phyloP scores from a whole-genome alignment of 2,113 vertebrate species.

The Microtus ochrogaster region DNA sequence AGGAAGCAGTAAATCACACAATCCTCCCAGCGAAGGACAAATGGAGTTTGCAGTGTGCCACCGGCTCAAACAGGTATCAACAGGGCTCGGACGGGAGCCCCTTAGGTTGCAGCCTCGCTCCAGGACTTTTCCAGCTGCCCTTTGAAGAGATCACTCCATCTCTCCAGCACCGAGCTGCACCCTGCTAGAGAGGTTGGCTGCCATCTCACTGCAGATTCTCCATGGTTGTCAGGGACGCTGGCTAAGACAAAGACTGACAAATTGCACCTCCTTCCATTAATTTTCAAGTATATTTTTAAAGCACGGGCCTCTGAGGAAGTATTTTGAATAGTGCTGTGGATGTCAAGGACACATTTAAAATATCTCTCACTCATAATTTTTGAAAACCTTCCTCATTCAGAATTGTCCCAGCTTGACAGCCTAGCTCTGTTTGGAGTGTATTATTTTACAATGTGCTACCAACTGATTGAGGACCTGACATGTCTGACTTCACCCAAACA shows the following conservation, averaged over 20 bases:
- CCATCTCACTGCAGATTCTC: neutral
- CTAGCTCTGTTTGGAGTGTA: slow-evolving; percentile 78
- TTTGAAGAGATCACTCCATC: slow-evolving; percentile 47
- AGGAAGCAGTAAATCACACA: slow-evolving; percentile 70
- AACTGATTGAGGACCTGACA: slow-evolving; percentile 83
- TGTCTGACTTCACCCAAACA: slow-evolving; percentile 82
- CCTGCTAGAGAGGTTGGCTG: neutral
- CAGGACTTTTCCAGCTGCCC: slow-evolving; percentile 8
- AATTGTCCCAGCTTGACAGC: slow-evolving; percentile 82
- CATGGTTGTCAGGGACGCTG: neutral
- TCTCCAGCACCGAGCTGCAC: neutral
- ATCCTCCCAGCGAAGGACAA: slow-evolving; percentile 68
- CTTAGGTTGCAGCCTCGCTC: slow-evolving; percentile 26
- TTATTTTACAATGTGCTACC: slow-evolving; percentile 81
- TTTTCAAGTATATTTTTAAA: slow-evolving; percentile 82
- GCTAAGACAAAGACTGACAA: slow-evolving; percentile 80
- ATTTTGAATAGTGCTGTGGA: slow-evolving; percentile 78
- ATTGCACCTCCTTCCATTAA: slow-evolving; percentile 78
- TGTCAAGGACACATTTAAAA: slow-evolving; percentile 83
- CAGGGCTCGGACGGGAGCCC: slow-evolving; percentile 43
- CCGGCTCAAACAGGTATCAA: slow-evolving; percentile 62
- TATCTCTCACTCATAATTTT: slow-evolving; percentile 83
- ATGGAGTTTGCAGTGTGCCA: slow-evolving; percentile 43
- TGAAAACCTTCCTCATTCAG: slow-evolving; percentile 81
- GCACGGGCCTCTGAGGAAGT: slow-evolving; percentile 79